These are phyloP conservation scores for Emmelina monodactyla DNA, from an alignment of 2,888 invertebrate species.

Conservation along the genomic window DNA sequence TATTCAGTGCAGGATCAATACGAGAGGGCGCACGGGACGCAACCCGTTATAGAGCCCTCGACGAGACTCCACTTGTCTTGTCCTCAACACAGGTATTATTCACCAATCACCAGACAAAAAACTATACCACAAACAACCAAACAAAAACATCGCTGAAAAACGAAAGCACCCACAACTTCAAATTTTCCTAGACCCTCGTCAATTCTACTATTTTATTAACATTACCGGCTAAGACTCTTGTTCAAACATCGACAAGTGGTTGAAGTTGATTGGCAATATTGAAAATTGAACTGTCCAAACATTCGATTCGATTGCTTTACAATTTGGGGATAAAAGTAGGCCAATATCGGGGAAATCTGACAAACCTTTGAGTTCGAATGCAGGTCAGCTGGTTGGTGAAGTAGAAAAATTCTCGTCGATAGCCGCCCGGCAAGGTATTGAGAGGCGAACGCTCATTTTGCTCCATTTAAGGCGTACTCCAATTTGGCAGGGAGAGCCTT, in stretches of 20 bases:
- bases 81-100: too few species aligned
- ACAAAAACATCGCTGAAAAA: too few species aligned
- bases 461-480: constrained; percentile 40
- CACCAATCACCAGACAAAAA: too few species aligned
- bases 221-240: neutral
- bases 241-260: constrained; percentile 32
- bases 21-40: too few species aligned
- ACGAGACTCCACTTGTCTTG: too few species aligned
- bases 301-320: constrained; percentile 31
- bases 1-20: too few species aligned
- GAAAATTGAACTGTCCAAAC: constrained; percentile 42
- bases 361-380: constrained; percentile 21
- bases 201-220: constrained; percentile 35
- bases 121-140: too few species aligned
- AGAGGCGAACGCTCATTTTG: constrained; percentile 36
- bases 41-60: too few species aligned
- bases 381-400: constrained; percentile 20
- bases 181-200: constrained; percentile 31
- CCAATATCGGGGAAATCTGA: constrained; percentile 29
- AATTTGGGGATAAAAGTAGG: constrained; percentile 31
- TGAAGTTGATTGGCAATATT: constrained; percentile 44
- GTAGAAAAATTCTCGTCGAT: constrained; percentile 25
- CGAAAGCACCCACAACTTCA: constrained; percentile 8
- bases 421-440: constrained; percentile 29
- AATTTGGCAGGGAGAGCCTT: constrained; percentile 48